Conservation (phyloP, 2,888 invertebrate genomes). For the Pecten maximus region DNA sequence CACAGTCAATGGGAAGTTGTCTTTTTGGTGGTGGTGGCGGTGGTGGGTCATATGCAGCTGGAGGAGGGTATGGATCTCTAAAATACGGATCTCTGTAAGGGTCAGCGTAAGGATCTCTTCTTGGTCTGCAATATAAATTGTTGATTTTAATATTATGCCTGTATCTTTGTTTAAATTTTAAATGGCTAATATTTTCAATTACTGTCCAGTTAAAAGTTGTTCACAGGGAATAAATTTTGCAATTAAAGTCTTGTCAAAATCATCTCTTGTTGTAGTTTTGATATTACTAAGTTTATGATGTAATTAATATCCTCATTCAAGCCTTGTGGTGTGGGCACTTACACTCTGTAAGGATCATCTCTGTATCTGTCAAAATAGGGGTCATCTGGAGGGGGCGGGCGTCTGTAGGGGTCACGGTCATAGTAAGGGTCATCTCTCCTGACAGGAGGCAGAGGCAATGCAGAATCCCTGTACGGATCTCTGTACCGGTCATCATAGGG, state of each 20-base stretch:
- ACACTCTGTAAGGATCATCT: constrained; percentile 71
- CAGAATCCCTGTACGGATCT: constrained; percentile 67
- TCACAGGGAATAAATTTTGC: too few relatives aligned
- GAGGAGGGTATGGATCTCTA: constrained; percentile 56
- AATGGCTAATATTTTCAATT: too few relatives aligned
- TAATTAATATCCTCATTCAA: too few relatives aligned
- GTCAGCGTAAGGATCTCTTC: constrained; percentile 67
- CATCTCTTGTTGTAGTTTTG: too few relatives aligned
- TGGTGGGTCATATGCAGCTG: constrained; percentile 50
- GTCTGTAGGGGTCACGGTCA: constrained; percentile 72
- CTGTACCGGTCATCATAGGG: constrained; percentile 69
- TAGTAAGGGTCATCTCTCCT: constrained; percentile 70
- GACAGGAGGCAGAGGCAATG: constrained; percentile 60
- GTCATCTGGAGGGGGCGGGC: constrained; percentile 65
- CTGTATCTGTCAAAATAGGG: constrained; percentile 66
- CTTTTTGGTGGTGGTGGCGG: constrained; percentile 66
- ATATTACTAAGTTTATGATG: too few relatives aligned
- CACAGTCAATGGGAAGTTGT: constrained; percentile 89
- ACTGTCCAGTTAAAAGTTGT: too few relatives aligned
- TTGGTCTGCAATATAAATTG: constrained; percentile 49
- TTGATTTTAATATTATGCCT: too few relatives aligned
- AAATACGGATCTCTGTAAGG: constrained; percentile 71
- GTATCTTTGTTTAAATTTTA: too few relatives aligned
- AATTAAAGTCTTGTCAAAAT: too few relatives aligned
- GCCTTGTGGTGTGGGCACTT: too few relatives aligned